Evolutionary conservation across 2,113 vertebrate species (phyloP).

Genomic region (Promerops cafer): DNA sequence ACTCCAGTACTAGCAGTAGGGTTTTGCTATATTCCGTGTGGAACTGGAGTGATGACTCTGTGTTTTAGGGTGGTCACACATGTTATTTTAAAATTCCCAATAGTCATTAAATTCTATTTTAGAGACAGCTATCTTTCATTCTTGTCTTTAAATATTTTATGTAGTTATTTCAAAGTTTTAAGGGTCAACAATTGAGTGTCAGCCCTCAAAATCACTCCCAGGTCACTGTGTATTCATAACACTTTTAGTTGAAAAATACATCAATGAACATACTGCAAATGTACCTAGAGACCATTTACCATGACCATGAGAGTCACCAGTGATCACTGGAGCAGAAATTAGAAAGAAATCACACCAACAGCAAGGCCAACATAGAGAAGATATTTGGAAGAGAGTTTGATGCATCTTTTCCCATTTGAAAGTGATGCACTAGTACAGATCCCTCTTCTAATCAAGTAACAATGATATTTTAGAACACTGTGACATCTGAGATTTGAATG

Average conservation of each 20-base stretch:
- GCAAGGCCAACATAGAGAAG: not conserved
- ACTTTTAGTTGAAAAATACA: not conserved
- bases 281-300: not conserved
- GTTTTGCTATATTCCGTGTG: not conserved
- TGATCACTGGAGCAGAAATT: not conserved
- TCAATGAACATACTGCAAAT: not conserved
- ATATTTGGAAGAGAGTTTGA: not conserved
- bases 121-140: not conserved
- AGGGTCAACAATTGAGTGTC: not conserved
- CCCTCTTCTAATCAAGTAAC: not conserved
- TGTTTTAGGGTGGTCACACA: not conserved
- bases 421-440: not conserved
- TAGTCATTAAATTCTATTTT: not conserved
- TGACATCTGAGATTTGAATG: not conserved
- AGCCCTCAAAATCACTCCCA: conserved; percentile 4
- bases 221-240: not conserved
- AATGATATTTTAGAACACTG: not conserved
- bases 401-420: not conserved
- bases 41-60: not conserved
- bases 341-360: not conserved
- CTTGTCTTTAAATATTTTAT: conserved; percentile 1
- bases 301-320: not conserved
- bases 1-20: not conserved
- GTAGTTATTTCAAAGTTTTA: conserved; percentile 18
- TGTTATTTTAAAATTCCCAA: not conserved